Base-by-base conservation (phyloP, 2,113 vertebrate genomes). In the Montifringilla adamsi region DNA sequence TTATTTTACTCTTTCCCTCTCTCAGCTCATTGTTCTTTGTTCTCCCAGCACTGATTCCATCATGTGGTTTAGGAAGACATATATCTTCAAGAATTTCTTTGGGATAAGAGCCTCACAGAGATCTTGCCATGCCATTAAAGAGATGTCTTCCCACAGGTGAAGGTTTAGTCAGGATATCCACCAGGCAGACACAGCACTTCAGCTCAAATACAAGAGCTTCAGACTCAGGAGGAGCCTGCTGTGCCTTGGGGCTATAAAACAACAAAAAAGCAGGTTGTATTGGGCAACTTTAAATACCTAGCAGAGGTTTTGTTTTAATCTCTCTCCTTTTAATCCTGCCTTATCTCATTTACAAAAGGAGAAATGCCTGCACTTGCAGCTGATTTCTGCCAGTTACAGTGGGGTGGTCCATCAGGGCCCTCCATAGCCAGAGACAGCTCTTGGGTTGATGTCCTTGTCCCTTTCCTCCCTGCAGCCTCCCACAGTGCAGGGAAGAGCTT, bases 401-500 rank as follows among this genome's bases (percentile, higher is more conserved):
- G 0, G 1, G 27, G 23, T 27, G 23, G 15, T 59, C 66, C 13
- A 0, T 22, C 52, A 72, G 52, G 24, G 22, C 18, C 7, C 35
- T 59, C 44, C 0, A 0, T 9, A 22, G 41, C 26, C 69, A 77
- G 66, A 35, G 23, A 33, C 2, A 11, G 41, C n/a, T 35, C 44
- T 7, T 0, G 3, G 31, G 9, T 15, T 43, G 58, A 49, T 15
- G 44, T 33, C 66, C 58, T 5, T 31, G 28, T 28, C 17, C 22
- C 37, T 43, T 50, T 75, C 35, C 33, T 59, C 7, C 20, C 46
- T 5, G 11, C 59, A 55, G 23, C 72, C 9, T 22, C 19, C 10
- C 39, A 22, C 1, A 1, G 1, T 0, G 1, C 26, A 81, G 37
- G 39, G 76, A 43, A 11, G 16, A 64, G 12, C 14, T 35, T 52